Evolutionary conservation across 2,113 vertebrate species (phyloP), one percentile per base, ranked within the genome.

Genomic region (Neotoma lepida): DNA sequence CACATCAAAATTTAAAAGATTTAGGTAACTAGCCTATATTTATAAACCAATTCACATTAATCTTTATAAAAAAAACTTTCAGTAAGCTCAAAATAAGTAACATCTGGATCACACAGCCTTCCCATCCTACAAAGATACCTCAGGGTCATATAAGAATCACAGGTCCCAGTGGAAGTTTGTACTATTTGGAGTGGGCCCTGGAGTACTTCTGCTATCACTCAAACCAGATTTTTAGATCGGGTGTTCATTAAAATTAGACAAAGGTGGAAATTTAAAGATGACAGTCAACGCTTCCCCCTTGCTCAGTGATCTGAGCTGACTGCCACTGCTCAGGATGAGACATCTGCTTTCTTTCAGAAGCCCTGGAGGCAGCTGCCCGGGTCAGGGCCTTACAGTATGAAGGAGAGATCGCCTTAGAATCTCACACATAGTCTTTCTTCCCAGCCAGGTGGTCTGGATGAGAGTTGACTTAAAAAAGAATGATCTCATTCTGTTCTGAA

Each of bases 1-100:
- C 24, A 68, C 3, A 95, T 77, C 18, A 93, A 96, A 77, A 91
- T 64, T 10, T 44, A 92, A 84, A 77, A 46, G 70, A 41, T 61
- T 41, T 35, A 30, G 30, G 17, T 78, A 61, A 84, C 33, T 61
- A 89, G 8, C 6, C 4, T 9, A 5, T 58, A 2, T 77, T 56
- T 70, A 86, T 14, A 35, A 70, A 63, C 70, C 68, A 71, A 10
- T 64, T 88, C 28, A 35, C 2, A 71, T 82, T 88, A 84, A 41
- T 30, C 35, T 89, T 66, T 51, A 44, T 18, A 61, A 26, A 77
- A 24, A 77, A 9, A 74, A 46, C 70, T 51, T 90, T 92, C 6
- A 68, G 17, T 18, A 78, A 90, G 66, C 35, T 86, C 33, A 66
- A 14, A 90, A 51, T 10, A 74, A 88, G n/a, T 6, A 39, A 58